Evolutionary conservation across 2,797 vertebrate genomes (phyloP).

Genomic region (Cuculus canorus): DNA sequence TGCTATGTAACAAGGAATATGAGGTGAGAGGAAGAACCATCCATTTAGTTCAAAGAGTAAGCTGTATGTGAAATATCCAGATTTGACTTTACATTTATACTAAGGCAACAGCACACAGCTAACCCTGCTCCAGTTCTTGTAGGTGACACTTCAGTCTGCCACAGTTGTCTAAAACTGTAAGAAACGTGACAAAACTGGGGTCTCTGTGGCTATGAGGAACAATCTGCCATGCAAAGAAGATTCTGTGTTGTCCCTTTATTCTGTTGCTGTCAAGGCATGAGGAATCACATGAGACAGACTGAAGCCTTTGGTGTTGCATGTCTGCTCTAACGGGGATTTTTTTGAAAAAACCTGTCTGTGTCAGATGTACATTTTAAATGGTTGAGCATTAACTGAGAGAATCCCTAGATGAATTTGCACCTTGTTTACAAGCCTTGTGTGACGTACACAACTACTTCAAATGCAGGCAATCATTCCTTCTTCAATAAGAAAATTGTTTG

Average conservation of each 20-base stretch:
- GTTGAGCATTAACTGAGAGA: conserved; percentile 23
- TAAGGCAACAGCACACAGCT: conserved; percentile 9
- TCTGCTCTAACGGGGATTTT: background rate
- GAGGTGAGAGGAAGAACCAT: conserved; percentile 9
- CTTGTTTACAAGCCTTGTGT: background rate
- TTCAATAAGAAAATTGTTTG: conserved; percentile 23
- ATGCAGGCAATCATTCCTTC: background rate
- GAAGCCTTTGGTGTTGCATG: background rate
- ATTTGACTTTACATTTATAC: conserved; percentile 38
- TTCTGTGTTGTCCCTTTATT: background rate
- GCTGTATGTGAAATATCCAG: conserved; percentile 34
- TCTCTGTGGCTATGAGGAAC: background rate
- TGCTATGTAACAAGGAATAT: background rate
- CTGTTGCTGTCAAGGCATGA: background rate
- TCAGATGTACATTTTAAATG: conserved; percentile 7
- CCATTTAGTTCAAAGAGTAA: conserved; percentile 46
- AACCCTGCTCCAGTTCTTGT: conserved; percentile 26
- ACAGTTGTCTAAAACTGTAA: background rate
- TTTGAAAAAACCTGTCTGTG: background rate
- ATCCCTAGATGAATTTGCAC: conserved; percentile 14
- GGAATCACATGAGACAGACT: background rate
- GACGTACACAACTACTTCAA: background rate
- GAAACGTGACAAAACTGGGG: conserved; percentile 22
- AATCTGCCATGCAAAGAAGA: background rate
- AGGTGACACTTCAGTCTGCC: conserved; percentile 39